Percentiles rank a stretch among this genome's conserved stretches.
These are phyloP conservation scores for Leptocoma aspasia DNA, from an alignment of 2,113 vertebrate species.

Conservation along the genomic window DNA sequence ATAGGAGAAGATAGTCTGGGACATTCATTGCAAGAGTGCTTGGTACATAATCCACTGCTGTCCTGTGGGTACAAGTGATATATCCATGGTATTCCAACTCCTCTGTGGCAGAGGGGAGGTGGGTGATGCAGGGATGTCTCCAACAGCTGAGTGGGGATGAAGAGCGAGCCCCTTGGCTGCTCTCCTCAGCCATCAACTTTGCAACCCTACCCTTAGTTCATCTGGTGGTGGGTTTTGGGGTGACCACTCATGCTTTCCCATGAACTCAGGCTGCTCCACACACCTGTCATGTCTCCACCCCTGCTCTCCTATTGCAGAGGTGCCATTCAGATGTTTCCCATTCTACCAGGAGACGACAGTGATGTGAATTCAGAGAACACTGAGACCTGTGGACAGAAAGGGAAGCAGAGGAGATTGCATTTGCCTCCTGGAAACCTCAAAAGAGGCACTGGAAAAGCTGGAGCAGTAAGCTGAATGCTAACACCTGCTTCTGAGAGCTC, in stretches of 20 bases:
- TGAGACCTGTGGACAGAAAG: neutral
- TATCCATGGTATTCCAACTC: neutral
- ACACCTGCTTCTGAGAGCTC: neutral
- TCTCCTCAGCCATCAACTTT: neutral
- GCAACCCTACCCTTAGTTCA: neutral
- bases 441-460: neutral
- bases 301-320: neutral
- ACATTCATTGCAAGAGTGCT: neutral
- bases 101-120: neutral
- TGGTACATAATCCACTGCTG: neutral
- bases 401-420: neutral
- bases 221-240: neutral
- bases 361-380: neutral
- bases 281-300: accelerated
- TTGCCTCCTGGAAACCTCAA: neutral
- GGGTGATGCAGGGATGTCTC: neutral
- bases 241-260: accelerated
- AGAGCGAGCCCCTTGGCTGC: accelerated
- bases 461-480: neutral
- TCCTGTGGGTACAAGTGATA: neutral
- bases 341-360: accelerated
- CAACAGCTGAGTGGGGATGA: neutral
- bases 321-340: neutral
- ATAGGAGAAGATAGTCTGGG: neutral
- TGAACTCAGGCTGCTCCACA: neutral